Base-by-base conservation (phyloP, 1,140 invertebrate genomes). In the Steinernema khuongi region DNA sequence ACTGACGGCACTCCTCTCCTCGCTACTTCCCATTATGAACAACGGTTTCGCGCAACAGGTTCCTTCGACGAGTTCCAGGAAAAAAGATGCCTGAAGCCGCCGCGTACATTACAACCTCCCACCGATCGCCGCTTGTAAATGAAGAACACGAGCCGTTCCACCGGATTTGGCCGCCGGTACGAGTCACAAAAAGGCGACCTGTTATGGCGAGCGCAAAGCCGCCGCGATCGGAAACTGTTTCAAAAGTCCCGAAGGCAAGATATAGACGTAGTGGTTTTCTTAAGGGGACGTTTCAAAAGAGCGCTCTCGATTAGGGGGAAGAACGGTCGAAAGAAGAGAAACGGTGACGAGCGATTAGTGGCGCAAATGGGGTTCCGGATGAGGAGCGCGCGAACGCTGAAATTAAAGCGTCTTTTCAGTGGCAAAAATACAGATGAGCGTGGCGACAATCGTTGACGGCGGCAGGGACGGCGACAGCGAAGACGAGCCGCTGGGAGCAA, bases 301-400 rank as follows among this genome's bases (percentile, higher is more conserved):
- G 50, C 50, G 22, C 22, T 14, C 50, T 60, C 26, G 26, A 60
- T 60, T 60, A 60, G 50, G 50, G 26, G 26, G 50, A 60, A 60
- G 19, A 22, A 60, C 7, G 50, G 14, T 60, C 26, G 14, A 22
- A 60, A 60, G 11, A 60, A 22, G 19, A 60, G 50, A 60, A 60
- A 60, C 50, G 50, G 50, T 60, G 50, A 60, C 50, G 50, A 7
- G 50, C 50, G 50, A 60, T 60, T 60, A 60, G 50, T 60, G 50
- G 50, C 50, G 50, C 14, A 60, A 60, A 60, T 60, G 11, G 50
- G 11, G 50, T 14, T 60, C 50, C 50, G 50, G 50, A 60, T 60
- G 22, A 60, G 50, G 4, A 14, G 50, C 50, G 50, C 50, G 50
- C 50, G 50, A 60, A 60, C 50, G 50, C 26, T 26, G 50, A 60